These are phyloP conservation scores for Lordiphosa mommai DNA, from an alignment of 1,140 invertebrate species.

Conservation along the genomic window DNA sequence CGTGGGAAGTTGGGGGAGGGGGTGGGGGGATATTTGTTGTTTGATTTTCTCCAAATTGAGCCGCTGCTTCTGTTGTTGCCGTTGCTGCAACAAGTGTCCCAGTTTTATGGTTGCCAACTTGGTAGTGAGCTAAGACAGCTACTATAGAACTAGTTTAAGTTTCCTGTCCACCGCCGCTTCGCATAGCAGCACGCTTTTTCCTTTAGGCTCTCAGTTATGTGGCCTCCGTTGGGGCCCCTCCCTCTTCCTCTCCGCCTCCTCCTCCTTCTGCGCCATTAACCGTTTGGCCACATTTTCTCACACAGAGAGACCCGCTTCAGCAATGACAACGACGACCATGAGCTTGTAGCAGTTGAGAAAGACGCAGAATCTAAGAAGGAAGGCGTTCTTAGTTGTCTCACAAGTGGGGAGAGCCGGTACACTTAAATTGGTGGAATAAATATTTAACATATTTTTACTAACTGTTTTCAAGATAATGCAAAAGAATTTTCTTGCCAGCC, in stretches of 20 bases:
- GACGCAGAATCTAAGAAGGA: neutral
- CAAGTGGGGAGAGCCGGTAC: too few relatives aligned
- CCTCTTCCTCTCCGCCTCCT: conserved; percentile 5
- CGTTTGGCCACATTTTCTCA: conserved; percentile 74
- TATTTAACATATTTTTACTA: too few relatives aligned
- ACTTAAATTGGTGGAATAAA: too few relatives aligned
- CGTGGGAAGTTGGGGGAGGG: conserved; percentile 68
- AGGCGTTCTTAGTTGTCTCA: too few relatives aligned
- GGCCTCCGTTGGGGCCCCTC: conserved; percentile 27
- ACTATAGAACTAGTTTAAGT: conserved; percentile 73
- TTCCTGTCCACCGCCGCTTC: conserved; percentile 47
- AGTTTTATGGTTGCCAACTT: conserved; percentile 43
- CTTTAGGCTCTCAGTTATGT: conserved; percentile 44
- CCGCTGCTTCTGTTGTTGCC: conserved; percentile 23
- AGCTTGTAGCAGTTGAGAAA: conserved; percentile 11
- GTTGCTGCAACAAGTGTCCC: conserved; percentile 71
- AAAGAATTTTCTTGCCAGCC: too few relatives aligned
- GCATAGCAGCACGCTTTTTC: conserved; percentile 37
- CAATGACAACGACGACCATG: conserved; percentile 64
- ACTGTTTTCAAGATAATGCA: too few relatives aligned
- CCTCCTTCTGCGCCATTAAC: conserved; percentile 36
- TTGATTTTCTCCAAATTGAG: conserved; percentile 2
- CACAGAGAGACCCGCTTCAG: conserved; percentile 42
- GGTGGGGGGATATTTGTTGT: conserved; percentile 16
- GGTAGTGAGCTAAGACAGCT: conserved; percentile 30